Evolutionary conservation across 2,797 vertebrate species (phyloP).

Genomic region (Delichon dasypus): DNA sequence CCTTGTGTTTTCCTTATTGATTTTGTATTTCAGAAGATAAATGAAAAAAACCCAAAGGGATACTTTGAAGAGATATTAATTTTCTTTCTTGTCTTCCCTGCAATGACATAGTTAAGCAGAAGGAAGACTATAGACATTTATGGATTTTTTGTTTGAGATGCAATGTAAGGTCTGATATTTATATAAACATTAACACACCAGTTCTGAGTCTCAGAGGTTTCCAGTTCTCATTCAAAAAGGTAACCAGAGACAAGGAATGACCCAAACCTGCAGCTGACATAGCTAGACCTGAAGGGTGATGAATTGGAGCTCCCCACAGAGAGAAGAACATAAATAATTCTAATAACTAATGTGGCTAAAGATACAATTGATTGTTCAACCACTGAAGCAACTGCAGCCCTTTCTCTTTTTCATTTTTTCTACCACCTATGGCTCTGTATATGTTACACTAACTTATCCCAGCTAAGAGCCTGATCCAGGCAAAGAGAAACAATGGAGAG

Average conservation of each 20-base stretch:
- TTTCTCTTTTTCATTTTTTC: not conserved
- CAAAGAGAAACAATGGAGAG: not conserved
- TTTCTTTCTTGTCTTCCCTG: not conserved
- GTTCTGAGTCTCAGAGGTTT: not conserved
- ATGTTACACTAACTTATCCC: not conserved
- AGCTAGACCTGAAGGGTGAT: not conserved
- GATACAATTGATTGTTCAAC: not conserved
- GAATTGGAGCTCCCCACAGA: not conserved
- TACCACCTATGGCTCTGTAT: not conserved
- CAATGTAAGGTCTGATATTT: not conserved
- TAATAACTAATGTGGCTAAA: not conserved
- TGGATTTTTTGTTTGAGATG: not conserved
- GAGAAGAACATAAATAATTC: not conserved
- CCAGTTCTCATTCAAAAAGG: not conserved
- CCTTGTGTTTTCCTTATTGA: not conserved
- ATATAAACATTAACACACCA: not conserved
- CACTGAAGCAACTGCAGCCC: not conserved
- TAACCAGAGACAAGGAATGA: not conserved
- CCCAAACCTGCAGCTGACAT: not conserved
- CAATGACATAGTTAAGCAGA: not conserved
- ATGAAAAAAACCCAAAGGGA: not conserved
- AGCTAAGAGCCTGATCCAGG: not conserved
- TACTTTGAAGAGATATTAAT: not conserved
- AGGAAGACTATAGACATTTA: not conserved
- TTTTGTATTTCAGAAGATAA: not conserved